Evolutionary conservation across 2,113 vertebrate species (phyloP), one percentile per base, ranked within the genome.

Genomic region (Xenotilapia longispinis): DNA sequence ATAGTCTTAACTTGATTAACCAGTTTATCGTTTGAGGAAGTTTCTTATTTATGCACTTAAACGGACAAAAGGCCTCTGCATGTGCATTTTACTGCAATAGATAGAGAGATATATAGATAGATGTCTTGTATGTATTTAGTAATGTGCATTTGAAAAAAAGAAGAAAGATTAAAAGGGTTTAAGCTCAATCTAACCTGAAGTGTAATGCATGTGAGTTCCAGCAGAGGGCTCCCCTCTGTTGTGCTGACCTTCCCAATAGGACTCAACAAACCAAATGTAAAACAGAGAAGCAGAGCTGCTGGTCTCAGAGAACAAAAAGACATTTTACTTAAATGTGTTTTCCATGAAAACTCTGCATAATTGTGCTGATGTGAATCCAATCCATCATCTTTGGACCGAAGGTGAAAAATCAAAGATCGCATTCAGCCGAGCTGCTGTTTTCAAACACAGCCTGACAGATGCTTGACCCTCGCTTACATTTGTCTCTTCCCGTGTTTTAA

Each of bases 201-300:
- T 87, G 93, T 73, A 91, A 80, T 94, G 9, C 85, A 82, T 36
- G 9, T 60, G 17, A 10, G 1, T 2, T 90, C 93, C 95, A 95
- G 91, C 14, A 80, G 94, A 94, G 93, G 93, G 88, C 94, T 83
- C 93, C 36, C 45, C 87, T 90, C 78, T 31, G 47, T 90, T 90
- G 10, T 49, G 12, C 82, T 80, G 78, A 60, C 23, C 47, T 21
- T 85, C 49, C 55, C 84, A 60, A 84, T 10, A 23, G 36, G 81
- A 70, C 45, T 47, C 85, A 73, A 88, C 19, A 80, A 65, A 82
- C 38, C 89, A 83, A 58, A 45, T 83, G 83, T 81, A 65, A 82
- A 89, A 82, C 51, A 81, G 19, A 33, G 49, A 84, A 80, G n/a
- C 70, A 81, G 36, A 87, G 33, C 36, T 42, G 45, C 45, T 78